Conservation (phyloP, 1,140 invertebrate species). For the Copidosoma floridanum region DNA sequence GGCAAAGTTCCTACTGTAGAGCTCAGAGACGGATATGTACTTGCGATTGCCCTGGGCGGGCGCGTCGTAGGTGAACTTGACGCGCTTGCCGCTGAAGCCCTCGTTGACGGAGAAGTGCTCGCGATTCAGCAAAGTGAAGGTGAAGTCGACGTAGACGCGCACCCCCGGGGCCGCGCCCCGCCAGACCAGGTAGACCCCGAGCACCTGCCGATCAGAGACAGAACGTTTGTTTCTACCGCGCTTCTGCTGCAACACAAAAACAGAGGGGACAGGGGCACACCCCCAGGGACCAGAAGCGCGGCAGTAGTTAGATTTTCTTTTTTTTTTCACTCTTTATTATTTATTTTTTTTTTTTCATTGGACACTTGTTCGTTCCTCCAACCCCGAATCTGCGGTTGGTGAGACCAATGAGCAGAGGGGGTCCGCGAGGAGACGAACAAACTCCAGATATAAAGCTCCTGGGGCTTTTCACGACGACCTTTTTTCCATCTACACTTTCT, state of each 20-base stretch:
- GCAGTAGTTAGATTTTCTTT: not conserved
- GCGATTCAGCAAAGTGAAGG: conserved; percentile 80
- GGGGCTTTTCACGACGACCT: conserved; percentile 13
- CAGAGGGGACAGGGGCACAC: conserved; percentile 1
- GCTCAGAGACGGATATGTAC: conserved; percentile 77
- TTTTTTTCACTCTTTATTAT: not conserved
- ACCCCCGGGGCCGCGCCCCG: conserved; percentile 72
- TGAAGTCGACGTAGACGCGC: conserved; percentile 79
- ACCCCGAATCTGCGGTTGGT: too few species aligned
- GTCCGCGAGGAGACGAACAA: too few species aligned
- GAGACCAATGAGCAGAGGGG: too few species aligned
- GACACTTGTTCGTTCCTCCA: too few species aligned
- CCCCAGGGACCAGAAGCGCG: too few species aligned
- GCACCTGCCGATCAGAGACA: conserved; percentile 51
- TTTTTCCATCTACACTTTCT: conserved; percentile 17
- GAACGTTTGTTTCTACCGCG: conserved; percentile 22
- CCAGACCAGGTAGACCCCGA: conserved; percentile 82
- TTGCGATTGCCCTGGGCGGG: conserved; percentile 76
- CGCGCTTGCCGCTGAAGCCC: conserved; percentile 76
- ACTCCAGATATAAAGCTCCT: too few species aligned
- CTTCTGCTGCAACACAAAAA: conserved; percentile 15
- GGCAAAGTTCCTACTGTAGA: conserved; percentile 74
- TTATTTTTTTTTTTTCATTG: not conserved
- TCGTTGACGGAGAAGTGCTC: conserved; percentile 86
- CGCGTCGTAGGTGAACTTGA: conserved; percentile 74